phyloP scores from a whole-genome alignment of 2,113 vertebrate species.

The Naja naja region DNA sequence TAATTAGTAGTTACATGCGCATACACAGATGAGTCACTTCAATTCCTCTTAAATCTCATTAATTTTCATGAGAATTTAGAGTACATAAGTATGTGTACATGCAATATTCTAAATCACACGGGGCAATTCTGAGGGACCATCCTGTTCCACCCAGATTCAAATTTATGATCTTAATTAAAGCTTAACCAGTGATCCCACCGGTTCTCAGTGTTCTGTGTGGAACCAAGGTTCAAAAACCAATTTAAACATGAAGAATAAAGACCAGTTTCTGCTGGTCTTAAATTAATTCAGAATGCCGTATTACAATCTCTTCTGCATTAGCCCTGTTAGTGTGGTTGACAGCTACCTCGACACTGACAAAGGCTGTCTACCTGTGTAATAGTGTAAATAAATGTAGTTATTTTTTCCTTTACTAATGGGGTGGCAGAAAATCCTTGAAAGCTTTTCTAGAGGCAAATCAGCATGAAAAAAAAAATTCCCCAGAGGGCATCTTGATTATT shows the following conservation, averaged over 20 bases:
- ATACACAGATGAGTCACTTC: neutral
- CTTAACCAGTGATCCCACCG: neutral
- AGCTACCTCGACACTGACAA: neutral
- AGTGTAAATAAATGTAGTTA: neutral
- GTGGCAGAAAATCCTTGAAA: neutral
- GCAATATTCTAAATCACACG: neutral
- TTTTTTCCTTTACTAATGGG: neutral
- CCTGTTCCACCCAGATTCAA: neutral
- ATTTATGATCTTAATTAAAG: neutral
- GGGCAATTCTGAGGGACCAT: neutral
- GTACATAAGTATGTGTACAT: neutral
- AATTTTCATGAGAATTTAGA: neutral
- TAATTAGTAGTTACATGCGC: neutral
- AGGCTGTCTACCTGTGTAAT: neutral
- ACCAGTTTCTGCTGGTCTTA: neutral
- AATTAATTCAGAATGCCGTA: neutral
- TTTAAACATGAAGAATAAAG: neutral
- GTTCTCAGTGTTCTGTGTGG: neutral
- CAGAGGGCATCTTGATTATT: neutral
- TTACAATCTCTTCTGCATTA: neutral
- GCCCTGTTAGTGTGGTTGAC: neutral
- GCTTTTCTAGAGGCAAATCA: neutral
- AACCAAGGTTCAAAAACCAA: neutral
- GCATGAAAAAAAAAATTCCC: neutral
- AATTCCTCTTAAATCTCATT: neutral